phyloP scores from a whole-genome alignment of 2,888 invertebrate genomes.

The Hedya salicella region DNA sequence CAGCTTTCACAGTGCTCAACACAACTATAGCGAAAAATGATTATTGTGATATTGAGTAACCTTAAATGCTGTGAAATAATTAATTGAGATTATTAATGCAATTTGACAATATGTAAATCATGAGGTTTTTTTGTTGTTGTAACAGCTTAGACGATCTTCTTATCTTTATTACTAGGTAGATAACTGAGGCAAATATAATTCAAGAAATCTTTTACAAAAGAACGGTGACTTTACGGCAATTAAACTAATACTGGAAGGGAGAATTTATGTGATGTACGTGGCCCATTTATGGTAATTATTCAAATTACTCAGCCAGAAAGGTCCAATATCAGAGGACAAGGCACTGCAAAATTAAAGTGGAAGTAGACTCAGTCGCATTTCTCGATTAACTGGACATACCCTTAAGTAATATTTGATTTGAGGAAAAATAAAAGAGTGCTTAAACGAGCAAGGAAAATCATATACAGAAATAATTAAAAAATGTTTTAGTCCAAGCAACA shows the following conservation, averaged over 20 bases:
- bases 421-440: neutral
- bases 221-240: neutral
- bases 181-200: neutral
- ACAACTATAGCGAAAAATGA: neutral
- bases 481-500: too few relatives aligned
- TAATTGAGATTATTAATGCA: too few relatives aligned
- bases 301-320: constrained; percentile 5
- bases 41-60: neutral
- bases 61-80: neutral
- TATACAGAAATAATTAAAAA: neutral
- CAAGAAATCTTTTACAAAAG: neutral
- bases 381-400: neutral
- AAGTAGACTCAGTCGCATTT: neutral
- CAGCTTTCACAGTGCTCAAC: constrained; percentile 5
- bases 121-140: too few relatives aligned
- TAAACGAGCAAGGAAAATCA: neutral
- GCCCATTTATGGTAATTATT: constrained; percentile 18
- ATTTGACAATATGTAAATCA: too few relatives aligned
- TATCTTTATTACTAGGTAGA: too few relatives aligned
- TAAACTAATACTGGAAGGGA: constrained; percentile 3
- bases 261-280: neutral
- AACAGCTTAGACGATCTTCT: too few relatives aligned
- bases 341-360: neutral
- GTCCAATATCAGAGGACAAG: constrained; percentile 7
- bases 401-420: neutral